Evolutionary conservation across 2,888 invertebrate species (phyloP), one percentile per base, ranked within the genome.

Genomic region (Unio delphinus): DNA sequence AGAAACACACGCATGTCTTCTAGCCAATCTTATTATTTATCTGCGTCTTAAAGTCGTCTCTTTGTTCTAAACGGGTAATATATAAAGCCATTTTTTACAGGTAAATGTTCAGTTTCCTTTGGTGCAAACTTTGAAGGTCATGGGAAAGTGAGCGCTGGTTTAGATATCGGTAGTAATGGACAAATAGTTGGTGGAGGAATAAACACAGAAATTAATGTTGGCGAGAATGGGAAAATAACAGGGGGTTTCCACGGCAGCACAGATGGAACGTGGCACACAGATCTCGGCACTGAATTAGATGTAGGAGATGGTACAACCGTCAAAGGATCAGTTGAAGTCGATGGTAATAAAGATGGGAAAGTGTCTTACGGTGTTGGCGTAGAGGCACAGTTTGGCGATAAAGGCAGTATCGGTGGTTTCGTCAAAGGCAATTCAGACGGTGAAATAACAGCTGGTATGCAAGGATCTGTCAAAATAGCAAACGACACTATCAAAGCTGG

Each of bases 401-500:
- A 28, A 34, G 63, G 63, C n/a, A 63, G 63, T 23, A 34, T 63
- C 54, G 63, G 63, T 34, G 63, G 63, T 45, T 63, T 63, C 20
- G 34, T 63, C 17, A 20, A 54, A 34, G 63, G 63, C 34, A 63
- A 63, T 34, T 30, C 63, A 7, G 63, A 63, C 23, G 63, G 63
- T 7, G 34, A 63, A 54, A 18, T 63, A 34, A 34, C 63, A 63
- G 63, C 63, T 5, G 63, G 63, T 8, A 7, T 63, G 20, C 63
- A 63, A 63, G 63, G 63, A 18, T 23, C 30, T 45, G 45, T 63
- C 4, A 63, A 54, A n/a, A 63, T 34, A 45, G 63, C 55, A 20
- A 17, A 34, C 20, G 23, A 34, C 18, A 63, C 30, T 63, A 2
- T 63, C 6, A 45, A 34, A 18, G 63, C 7, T 45, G 63, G 20